Evolutionary conservation across 2,797 vertebrate species (phyloP).

Genomic region (Pseudomugil tenellus): DNA sequence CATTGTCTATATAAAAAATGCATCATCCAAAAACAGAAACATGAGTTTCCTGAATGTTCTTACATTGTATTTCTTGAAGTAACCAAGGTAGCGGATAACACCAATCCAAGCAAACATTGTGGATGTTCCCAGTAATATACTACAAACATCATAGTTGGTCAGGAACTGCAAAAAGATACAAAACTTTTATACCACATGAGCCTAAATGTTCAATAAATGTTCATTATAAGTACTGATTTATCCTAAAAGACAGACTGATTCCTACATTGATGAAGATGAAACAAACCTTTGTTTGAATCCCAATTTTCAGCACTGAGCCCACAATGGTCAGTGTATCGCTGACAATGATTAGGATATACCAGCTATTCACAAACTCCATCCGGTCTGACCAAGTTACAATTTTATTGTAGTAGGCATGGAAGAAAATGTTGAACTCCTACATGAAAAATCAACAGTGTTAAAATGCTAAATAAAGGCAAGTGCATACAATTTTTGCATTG

Average conservation of each 20-base stretch:
- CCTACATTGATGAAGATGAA: neutral
- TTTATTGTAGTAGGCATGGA: slow-evolving; percentile 85
- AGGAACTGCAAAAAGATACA: slow-evolving; percentile 81
- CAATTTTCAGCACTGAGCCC: slow-evolving; percentile 93
- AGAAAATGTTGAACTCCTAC: slow-evolving; percentile 91
- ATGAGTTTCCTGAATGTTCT: slow-evolving; percentile 44
- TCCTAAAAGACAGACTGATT: neutral
- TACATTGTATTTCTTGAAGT: slow-evolving; percentile 98
- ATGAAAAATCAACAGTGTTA: slow-evolving; percentile 28
- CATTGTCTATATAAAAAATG: neutral
- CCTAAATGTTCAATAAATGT: neutral
- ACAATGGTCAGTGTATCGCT: slow-evolving; percentile 89
- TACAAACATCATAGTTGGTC: slow-evolving; percentile 92
- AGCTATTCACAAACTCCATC: slow-evolving; percentile 95
- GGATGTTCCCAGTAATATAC: slow-evolving; percentile 92
- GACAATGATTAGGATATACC: slow-evolving; percentile 92
- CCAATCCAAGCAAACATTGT: slow-evolving; percentile 95
- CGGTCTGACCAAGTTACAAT: slow-evolving; percentile 86
- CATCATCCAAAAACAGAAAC: neutral
- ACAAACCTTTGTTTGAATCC: slow-evolving; percentile 93
- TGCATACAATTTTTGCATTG: neutral
- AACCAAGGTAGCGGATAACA: slow-evolving; percentile 94
- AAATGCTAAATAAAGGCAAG: neutral
- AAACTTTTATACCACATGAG: neutral
- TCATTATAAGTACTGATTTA: neutral